Evolutionary conservation across 1,140 invertebrate species (phyloP), one percentile per base, ranked within the genome.

Genomic region (Eurosta solidaginis): DNA sequence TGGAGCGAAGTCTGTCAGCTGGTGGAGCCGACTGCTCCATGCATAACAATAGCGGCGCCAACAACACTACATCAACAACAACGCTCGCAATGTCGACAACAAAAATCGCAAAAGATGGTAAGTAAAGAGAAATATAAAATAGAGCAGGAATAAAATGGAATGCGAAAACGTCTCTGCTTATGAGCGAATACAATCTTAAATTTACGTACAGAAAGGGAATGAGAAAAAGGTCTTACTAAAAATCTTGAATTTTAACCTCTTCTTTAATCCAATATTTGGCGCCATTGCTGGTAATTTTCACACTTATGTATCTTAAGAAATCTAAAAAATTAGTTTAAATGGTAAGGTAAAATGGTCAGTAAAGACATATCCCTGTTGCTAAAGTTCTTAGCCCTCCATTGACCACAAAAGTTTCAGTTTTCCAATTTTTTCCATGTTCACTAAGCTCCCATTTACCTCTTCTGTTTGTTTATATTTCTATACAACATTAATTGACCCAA

Each of bases 41-140:
- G 79, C 33, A 54, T 36, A 50, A 76, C 27, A 68, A 68, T 52
- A 52, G 49, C 49, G 81, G 79, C 77, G 84, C 82, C 49, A 79
- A 81, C 74, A 79, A 82, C 59, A 83, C 83, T 27, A 81, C 76
- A 79, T 81, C 79, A 52, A 85, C 84, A 78, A 82, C 81, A 79
- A 49, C 42, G 14, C 45, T 40, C 49, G 45, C 75, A 29, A 78
- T 63, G 52, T 25, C 42, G 47, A 27, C 77, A 49, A 68, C 77
- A 29, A 78, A 78, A 54, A 83, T 79, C 68, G 63, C 84, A 81
- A 85, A 85, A 85, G 84, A 85, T 81, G 84, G 84, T 85, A 80
- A 83, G 84, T 83, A 10, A 45, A 76, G 54, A 5, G 29, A 49
- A 49, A 17, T n/a, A 7, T 17, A 74, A 74, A 22, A 59, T 44